Percentiles rank a stretch among this genome's conserved stretches.
Evolutionary conservation across 2,888 invertebrate species (phyloP).

Genomic region (Idaea dimidiata): DNA sequence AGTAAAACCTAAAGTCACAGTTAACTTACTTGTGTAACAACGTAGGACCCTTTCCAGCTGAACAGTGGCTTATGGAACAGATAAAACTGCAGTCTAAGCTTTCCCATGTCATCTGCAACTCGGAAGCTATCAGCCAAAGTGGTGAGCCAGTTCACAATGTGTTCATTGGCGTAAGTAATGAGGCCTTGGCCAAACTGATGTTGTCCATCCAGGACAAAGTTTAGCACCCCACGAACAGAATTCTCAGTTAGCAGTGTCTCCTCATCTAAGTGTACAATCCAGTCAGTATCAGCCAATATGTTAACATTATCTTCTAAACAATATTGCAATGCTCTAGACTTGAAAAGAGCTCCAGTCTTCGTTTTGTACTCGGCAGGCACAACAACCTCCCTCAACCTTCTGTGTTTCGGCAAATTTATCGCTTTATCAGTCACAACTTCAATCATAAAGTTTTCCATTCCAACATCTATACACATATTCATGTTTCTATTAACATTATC

Average conservation of each 20-base stretch:
- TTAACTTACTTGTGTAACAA: constrained; percentile 92
- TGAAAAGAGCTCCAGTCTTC: constrained; percentile 95
- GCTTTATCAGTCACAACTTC: constrained; percentile 97
- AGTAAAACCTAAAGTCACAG: neutral
- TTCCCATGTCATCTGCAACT: constrained; percentile 99
- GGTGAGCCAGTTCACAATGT: constrained; percentile 97
- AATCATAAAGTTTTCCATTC: constrained; percentile 96
- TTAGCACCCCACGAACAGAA: constrained; percentile 93
- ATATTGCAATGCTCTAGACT: constrained; percentile 96
- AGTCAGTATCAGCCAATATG: constrained; percentile 91
- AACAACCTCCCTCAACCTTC: constrained; percentile 92
- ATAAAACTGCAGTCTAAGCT: constrained; percentile 94
- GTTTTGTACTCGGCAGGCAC: constrained; percentile 93
- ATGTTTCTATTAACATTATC: constrained; percentile 93
- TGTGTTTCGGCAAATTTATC: constrained; percentile 87
- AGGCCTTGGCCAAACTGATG: constrained; percentile 97
- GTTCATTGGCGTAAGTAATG: constrained; percentile 97
- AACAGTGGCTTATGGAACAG: constrained; percentile 97
- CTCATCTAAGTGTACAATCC: constrained; percentile 99
- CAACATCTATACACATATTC: constrained; percentile 92
- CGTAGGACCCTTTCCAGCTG: constrained; percentile 99
- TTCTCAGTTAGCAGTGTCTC: constrained; percentile 97
- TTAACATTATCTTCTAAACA: constrained; percentile 96
- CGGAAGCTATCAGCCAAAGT: constrained; percentile 97
- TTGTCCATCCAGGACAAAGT: constrained; percentile 96